Evolutionary conservation across 2,113 vertebrate species (phyloP).

Genomic region (Oncorhynchus clarkii): DNA sequence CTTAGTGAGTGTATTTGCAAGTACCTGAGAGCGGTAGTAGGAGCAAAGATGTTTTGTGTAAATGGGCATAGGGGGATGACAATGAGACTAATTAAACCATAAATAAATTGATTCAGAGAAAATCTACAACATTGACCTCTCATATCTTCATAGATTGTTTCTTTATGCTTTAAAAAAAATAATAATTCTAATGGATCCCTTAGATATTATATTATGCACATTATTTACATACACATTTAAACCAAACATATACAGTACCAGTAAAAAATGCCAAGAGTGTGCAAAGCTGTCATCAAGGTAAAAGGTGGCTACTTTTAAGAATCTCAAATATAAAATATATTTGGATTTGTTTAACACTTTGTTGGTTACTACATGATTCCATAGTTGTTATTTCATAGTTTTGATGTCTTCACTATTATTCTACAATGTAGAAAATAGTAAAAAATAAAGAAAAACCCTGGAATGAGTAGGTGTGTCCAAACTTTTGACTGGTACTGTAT

Average conservation of each 20-base stretch:
- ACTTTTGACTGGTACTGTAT: slow-evolving; percentile 23
- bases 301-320: too few species aligned
- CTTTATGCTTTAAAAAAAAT: slow-evolving; percentile 18
- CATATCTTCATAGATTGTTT: slow-evolving; percentile 41
- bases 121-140: slow-evolving; percentile 46
- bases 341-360: too few species aligned
- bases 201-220: slow-evolving; percentile 63
- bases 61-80: neutral
- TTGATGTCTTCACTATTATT: too few species aligned
- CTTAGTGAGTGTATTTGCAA: slow-evolving; percentile 8
- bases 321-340: too few species aligned
- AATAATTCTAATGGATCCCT: slow-evolving; percentile 55
- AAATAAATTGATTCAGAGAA: slow-evolving; percentile 46
- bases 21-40: slow-evolving; percentile 6
- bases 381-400: too few species aligned
- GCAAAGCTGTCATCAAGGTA: too few species aligned
- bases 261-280: too few species aligned
- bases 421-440: too few species aligned
- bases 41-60: neutral
- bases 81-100: neutral
- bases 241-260: slow-evolving; percentile 51
- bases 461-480: too few species aligned
- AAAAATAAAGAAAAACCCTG: slow-evolving; percentile 25
- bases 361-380: too few species aligned
- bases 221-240: slow-evolving; percentile 72